phyloP scores from a whole-genome alignment of 2,888 invertebrate species.

The Oxytorus armatus region DNA sequence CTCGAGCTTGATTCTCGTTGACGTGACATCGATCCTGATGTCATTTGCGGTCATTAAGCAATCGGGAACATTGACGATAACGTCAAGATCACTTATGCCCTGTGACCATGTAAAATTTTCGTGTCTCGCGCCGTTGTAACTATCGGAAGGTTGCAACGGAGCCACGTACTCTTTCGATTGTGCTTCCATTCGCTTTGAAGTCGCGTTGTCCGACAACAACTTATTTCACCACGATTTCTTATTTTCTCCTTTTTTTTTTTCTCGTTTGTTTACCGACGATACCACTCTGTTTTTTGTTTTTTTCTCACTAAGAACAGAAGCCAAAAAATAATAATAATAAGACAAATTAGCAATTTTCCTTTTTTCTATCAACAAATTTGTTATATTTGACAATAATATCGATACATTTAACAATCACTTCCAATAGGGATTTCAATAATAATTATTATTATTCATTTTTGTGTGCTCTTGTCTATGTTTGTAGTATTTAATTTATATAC shows the following conservation, averaged over 20 bases:
- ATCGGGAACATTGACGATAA: constrained; percentile 87
- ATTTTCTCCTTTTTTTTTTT: constrained; percentile 74
- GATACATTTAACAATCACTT: constrained; percentile 74
- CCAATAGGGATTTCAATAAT: constrained; percentile 63
- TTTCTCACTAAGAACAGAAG: neutral
- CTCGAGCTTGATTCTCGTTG: constrained; percentile 83
- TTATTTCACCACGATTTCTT: neutral
- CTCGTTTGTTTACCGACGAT: constrained; percentile 70
- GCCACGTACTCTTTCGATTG: constrained; percentile 63
- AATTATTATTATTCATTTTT: constrained; percentile 50
- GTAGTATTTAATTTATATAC: constrained; percentile 47
- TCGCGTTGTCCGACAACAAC: neutral
- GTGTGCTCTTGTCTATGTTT: constrained; percentile 10
- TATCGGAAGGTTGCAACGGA: constrained; percentile 85
- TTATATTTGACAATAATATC: constrained; percentile 74
- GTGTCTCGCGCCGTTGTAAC: constrained; percentile 92
- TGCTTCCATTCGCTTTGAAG: constrained; percentile 58
- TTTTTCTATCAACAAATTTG: constrained; percentile 71
- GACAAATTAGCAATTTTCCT: too few species aligned
- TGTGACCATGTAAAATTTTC: constrained; percentile 95
- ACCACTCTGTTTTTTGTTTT: constrained; percentile 24
- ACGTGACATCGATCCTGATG: constrained; percentile 87
- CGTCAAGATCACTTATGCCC: constrained; percentile 91
- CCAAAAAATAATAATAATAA: too few species aligned
- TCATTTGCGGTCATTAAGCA: constrained; percentile 88